Conservation (phyloP, 2,888 invertebrate genomes). For the Blastobasis lacticolella region DNA sequence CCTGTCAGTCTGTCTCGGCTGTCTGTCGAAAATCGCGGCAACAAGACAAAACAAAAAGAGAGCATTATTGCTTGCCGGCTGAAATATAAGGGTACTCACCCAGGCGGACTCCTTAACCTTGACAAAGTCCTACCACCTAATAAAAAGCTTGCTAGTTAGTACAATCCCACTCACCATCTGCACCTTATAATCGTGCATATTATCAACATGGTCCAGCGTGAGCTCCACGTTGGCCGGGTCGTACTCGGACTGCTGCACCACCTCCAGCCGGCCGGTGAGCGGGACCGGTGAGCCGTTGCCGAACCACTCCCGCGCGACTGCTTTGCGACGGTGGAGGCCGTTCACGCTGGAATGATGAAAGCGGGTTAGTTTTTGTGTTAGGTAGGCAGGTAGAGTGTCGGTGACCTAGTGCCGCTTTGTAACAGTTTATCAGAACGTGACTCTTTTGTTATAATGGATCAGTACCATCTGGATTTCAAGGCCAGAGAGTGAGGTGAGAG, state of each 20-base stretch:
- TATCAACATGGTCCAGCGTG: constrained; percentile 79
- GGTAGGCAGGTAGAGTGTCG: no score
- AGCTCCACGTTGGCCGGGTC: constrained; percentile 87
- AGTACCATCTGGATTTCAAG: no score
- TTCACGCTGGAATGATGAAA: constrained; percentile 71
- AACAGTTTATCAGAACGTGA: no score
- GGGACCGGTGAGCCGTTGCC: constrained; percentile 81
- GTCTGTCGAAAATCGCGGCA: no score
- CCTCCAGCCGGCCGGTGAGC: constrained; percentile 84
- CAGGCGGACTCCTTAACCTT: background rate
- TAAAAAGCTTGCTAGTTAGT: no score
- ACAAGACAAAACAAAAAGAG: no score
- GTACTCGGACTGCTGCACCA: constrained; percentile 89
- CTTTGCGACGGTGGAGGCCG: constrained; percentile 84
- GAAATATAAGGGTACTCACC: background rate
- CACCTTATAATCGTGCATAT: constrained; percentile 84
- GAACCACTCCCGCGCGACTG: constrained; percentile 91
- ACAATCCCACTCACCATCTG: constrained; percentile 88
- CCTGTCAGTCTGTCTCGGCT: no score
- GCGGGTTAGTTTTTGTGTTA: no score
- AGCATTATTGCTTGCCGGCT: background rate
- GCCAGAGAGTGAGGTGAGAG: no score
- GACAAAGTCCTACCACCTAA: no score
- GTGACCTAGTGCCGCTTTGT: no score
- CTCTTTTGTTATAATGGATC: no score